Conservation (phyloP, 2,113 vertebrate genomes). For the Xyliphius kryptos region DNA sequence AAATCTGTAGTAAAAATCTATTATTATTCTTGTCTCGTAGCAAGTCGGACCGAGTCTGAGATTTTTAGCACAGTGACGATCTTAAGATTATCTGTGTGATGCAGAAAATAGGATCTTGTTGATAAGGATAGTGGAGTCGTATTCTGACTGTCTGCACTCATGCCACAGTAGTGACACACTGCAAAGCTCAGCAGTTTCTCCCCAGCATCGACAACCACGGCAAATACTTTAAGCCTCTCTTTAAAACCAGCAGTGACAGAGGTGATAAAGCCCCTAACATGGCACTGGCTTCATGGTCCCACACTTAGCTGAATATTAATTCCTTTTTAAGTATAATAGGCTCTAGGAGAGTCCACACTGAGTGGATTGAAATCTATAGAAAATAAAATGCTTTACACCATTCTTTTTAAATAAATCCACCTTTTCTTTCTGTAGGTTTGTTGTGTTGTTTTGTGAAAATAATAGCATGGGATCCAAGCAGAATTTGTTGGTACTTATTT, state of each 20-base stretch:
- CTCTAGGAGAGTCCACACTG: conserved; percentile 53
- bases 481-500: no score
- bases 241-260: conserved; percentile 46
- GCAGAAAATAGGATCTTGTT: background rate
- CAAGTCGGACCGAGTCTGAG: background rate
- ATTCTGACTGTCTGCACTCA: conserved; percentile 20
- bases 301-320: conserved; percentile 52
- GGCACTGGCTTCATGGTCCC: conserved; percentile 47
- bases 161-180: conserved; percentile 24
- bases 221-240: conserved; percentile 10
- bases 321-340: conserved; percentile 61
- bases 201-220: conserved; percentile 34
- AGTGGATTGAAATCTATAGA: conserved; percentile 29
- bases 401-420: conserved; percentile 11
- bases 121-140: background rate
- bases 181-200: conserved; percentile 47
- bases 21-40: no score
- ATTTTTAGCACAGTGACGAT: background rate
- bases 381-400: conserved; percentile 7
- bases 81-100: background rate
- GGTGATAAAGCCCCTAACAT: conserved; percentile 55
- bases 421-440: background rate
- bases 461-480: background rate
- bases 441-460: background rate
- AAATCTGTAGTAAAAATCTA: no score